Evolutionary conservation across 2,113 vertebrate genomes (phyloP).

Genomic region (Dromiciops gliroides): DNA sequence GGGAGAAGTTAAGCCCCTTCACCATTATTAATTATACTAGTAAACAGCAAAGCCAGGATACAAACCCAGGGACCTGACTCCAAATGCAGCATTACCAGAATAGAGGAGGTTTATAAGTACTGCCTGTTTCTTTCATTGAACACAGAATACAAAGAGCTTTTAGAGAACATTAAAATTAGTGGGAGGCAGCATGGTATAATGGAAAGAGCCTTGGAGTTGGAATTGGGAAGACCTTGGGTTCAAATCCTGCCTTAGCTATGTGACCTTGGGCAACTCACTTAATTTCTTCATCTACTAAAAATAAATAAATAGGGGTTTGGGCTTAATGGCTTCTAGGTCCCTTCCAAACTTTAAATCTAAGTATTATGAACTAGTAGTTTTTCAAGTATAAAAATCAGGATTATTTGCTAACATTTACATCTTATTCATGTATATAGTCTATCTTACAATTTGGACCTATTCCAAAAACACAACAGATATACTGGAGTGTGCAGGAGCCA

Average conservation of each 20-base stretch:
- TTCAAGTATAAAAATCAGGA: not conserved
- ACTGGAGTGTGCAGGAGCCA: not conserved
- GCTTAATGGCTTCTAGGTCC: not conserved
- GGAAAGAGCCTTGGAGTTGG: not conserved
- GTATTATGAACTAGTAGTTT: too few species aligned
- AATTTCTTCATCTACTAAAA: too few species aligned
- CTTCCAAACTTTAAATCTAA: not conserved
- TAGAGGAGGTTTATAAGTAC: not conserved
- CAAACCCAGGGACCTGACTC: not conserved
- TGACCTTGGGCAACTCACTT: not conserved
- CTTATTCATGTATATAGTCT: not conserved
- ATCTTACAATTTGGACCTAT: not conserved
- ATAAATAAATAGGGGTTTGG: not conserved
- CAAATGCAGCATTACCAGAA: not conserved
- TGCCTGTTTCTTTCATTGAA: not conserved
- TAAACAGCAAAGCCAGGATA: not conserved
- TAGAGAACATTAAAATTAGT: not conserved
- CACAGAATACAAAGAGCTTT: too few species aligned
- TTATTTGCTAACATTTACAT: not conserved
- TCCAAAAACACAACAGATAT: not conserved
- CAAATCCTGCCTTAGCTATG: not conserved
- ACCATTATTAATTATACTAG: not conserved
- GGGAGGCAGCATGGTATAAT: not conserved
- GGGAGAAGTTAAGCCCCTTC: not conserved
- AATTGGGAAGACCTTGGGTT: not conserved